phyloP scores from a whole-genome alignment of 2,888 invertebrate genomes.

The Syrista parreyssii region DNA sequence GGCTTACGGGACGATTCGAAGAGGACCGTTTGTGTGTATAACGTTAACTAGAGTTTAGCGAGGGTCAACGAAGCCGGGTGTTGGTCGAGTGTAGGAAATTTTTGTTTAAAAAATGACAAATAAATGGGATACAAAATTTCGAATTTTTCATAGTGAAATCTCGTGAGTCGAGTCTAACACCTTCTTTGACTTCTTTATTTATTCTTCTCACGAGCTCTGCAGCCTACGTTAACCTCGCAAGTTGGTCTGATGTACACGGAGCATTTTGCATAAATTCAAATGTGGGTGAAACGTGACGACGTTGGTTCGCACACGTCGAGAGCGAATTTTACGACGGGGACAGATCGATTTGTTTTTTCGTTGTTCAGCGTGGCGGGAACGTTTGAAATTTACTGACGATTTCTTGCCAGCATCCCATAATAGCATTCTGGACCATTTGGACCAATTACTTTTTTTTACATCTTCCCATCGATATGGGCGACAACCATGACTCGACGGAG shows the following conservation, averaged over 20 bases:
- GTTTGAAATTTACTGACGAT: not conserved
- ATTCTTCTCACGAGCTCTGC: not conserved
- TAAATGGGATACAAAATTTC: not conserved
- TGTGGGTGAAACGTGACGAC: not conserved
- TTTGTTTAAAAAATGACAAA: not conserved
- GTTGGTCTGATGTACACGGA: not conserved
- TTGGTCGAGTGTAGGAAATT: not conserved
- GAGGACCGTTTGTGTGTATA: not conserved
- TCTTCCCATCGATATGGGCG: not conserved
- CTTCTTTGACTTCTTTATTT: not conserved
- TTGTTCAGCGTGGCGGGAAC: not conserved
- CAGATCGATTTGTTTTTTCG: not conserved
- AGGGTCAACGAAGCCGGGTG: not conserved
- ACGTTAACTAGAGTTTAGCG: not conserved
- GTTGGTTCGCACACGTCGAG: not conserved
- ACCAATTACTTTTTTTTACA: not conserved
- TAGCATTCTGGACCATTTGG: not conserved
- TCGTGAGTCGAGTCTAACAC: not conserved
- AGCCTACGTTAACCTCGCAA: not conserved
- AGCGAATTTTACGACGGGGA: not conserved
- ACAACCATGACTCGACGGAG: not conserved
- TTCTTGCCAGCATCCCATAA: not conserved
- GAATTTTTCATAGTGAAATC: not conserved
- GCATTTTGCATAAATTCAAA: not conserved
- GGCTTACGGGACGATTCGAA: not conserved